Percentiles rank a stretch among this genome's conserved stretches.
Conservation (phyloP, 2,797 vertebrate species). For the Chaunax sp. region DNA sequence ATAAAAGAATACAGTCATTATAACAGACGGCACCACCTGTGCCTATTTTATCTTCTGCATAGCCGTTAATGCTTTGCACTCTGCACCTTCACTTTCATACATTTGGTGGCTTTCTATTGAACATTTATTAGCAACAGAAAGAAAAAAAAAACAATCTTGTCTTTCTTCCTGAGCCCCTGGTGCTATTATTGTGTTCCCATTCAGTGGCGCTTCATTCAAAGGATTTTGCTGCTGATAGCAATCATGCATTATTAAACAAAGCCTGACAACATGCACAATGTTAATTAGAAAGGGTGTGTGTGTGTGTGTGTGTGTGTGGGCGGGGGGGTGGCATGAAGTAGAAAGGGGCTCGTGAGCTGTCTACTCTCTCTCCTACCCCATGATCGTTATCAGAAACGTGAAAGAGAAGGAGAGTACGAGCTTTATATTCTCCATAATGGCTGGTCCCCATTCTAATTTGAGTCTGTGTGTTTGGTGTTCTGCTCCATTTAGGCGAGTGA, state of each 20-base stretch:
- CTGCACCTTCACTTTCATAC: constrained; percentile 43
- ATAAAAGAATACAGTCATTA: background rate
- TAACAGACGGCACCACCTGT: constrained; percentile 35
- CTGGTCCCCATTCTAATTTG: constrained; percentile 58
- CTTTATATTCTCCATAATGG: constrained; percentile 75
- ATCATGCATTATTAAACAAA: constrained; percentile 86
- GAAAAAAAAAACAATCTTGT: constrained; percentile 62
- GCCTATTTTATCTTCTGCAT: constrained; percentile 24
- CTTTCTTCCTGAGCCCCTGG: constrained; percentile 72
- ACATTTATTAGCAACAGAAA: constrained; percentile 69
- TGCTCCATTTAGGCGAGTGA: constrained; percentile 55
- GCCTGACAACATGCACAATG: constrained; percentile 83
- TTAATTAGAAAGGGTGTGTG: constrained; percentile 80
- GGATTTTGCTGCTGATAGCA: constrained; percentile 81
- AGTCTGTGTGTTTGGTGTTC: constrained; percentile 58
- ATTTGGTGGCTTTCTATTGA: constrained; percentile 58
- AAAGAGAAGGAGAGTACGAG: constrained; percentile 68
- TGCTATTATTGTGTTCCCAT: constrained; percentile 82
- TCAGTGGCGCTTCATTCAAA: constrained; percentile 80
- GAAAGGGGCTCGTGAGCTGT: constrained; percentile 72
- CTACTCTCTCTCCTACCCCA: constrained; percentile 65
- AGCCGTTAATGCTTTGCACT: constrained; percentile 20
- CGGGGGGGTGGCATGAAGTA: constrained; percentile 56
- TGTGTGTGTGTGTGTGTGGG: too few relatives aligned
- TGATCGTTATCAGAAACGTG: constrained; percentile 78